These are phyloP conservation scores for Zaprionus lachaisei DNA, from an alignment of 1,140 invertebrate genomes.

Conservation along the genomic window DNA sequence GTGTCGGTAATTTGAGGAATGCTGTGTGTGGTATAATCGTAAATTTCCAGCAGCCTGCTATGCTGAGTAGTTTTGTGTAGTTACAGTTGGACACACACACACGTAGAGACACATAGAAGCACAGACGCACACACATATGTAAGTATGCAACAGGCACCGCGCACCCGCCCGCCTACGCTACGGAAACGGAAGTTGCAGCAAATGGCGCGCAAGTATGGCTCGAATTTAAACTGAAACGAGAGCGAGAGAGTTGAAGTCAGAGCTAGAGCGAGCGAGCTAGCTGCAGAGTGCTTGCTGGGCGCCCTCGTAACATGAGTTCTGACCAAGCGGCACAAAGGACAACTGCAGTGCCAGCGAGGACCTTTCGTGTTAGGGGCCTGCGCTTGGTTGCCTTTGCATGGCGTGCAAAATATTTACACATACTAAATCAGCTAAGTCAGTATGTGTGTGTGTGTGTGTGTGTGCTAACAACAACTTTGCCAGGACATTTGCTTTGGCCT, in stretches of 20 bases:
- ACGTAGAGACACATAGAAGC: not conserved
- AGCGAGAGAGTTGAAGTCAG: not conserved
- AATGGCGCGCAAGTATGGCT: constrained; percentile 68
- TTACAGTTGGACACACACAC: constrained; percentile 12
- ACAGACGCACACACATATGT: constrained; percentile 3
- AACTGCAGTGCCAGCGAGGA: constrained; percentile 49
- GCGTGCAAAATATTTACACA: constrained; percentile 79
- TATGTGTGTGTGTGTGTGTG: constrained; percentile 1
- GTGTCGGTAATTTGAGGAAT: constrained; percentile 81
- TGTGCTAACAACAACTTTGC: constrained; percentile 12
- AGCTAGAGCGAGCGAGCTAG: constrained; percentile 10
- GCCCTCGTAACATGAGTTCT: constrained; percentile 70
- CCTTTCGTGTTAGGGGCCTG: constrained; percentile 54
- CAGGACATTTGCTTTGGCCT: not conserved
- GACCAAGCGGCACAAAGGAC: constrained; percentile 59
- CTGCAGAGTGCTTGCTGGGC: constrained; percentile 27
- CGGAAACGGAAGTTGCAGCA: constrained; percentile 78
- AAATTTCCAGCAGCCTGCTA: constrained; percentile 66
- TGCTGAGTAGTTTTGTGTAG: constrained; percentile 51
- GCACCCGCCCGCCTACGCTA: constrained; percentile 23
- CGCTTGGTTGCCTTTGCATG: constrained; percentile 43
- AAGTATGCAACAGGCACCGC: constrained; percentile 27
- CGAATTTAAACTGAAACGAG: constrained; percentile 11
- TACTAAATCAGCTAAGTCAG: constrained; percentile 65
- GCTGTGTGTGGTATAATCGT: constrained; percentile 69